Percentiles rank a stretch among this genome's conserved stretches.
phyloP scores from a whole-genome alignment of 2,113 vertebrate genomes.

The Aspidoscelis tigris region DNA sequence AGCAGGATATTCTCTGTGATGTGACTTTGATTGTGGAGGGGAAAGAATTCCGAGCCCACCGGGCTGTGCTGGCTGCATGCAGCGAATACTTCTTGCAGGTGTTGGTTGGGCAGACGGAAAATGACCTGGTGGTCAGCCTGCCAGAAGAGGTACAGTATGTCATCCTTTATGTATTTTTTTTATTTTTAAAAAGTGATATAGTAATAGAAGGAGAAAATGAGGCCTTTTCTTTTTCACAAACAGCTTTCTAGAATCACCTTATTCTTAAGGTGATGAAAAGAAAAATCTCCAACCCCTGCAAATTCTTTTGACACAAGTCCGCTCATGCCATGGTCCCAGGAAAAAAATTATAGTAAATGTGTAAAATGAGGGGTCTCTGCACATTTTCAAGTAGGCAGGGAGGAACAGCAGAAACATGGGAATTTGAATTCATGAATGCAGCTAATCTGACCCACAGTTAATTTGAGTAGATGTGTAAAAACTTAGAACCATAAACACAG shows the following conservation, averaged over 20 bases:
- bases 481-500: no score
- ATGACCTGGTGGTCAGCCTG: constrained; percentile 94
- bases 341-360: background rate
- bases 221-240: background rate
- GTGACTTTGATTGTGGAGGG: constrained; percentile 96
- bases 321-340: background rate
- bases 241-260: background rate
- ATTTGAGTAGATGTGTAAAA: background rate
- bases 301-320: constrained; percentile 36
- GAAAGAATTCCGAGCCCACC: constrained; percentile 97
- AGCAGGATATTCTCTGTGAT: constrained; percentile 99
- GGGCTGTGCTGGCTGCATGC: constrained; percentile 96
- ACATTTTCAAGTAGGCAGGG: background rate
- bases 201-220: background rate
- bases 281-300: fast-evolving
- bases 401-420: background rate
- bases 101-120: constrained; percentile 92
- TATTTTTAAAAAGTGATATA: fast-evolving
- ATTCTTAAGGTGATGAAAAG: background rate
- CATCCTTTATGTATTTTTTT: fast-evolving
- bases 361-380: background rate
- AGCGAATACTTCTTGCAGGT: constrained; percentile 98
- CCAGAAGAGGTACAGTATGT: constrained; percentile 90
- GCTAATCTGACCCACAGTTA: background rate
- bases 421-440: background rate